Percentiles rank a stretch among this genome's conserved stretches.
Conservation (phyloP, 2,888 invertebrate genomes). For the Heliconius cydno region DNA sequence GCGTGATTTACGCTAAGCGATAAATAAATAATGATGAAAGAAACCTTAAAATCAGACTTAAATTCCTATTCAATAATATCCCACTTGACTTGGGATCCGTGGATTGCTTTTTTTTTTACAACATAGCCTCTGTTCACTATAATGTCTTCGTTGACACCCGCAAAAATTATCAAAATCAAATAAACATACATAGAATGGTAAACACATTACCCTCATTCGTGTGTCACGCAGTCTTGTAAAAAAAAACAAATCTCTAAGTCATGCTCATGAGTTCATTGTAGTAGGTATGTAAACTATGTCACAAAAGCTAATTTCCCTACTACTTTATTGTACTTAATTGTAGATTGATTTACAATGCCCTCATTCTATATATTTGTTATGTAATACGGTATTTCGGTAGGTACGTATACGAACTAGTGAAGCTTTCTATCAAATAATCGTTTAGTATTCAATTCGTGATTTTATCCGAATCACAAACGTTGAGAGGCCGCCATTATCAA, state of each 20-base stretch:
- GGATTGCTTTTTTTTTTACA: not conserved
- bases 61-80: not conserved
- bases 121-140: not conserved
- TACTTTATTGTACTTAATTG: not conserved
- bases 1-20: too few species aligned
- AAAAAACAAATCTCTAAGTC: not conserved
- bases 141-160: not conserved
- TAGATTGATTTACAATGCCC: not conserved
- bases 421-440: conserved; percentile 33
- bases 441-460: conserved; percentile 37
- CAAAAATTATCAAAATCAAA: not conserved
- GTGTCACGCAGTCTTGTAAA: not conserved
- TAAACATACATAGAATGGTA: not conserved
- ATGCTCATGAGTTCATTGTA: not conserved
- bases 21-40: not conserved
- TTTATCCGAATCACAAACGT: conserved; percentile 34
- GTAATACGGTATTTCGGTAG: not conserved
- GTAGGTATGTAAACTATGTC: not conserved
- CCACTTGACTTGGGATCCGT: not conserved
- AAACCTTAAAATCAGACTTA: not conserved
- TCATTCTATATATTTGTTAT: not conserved
- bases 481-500: conserved; percentile 33
- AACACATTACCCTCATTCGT: not conserved
- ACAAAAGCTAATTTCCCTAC: not conserved
- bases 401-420: conserved; percentile 1